These are phyloP conservation scores for Chymomyza costata DNA, from an alignment of 1,140 invertebrate species.

Conservation along the genomic window DNA sequence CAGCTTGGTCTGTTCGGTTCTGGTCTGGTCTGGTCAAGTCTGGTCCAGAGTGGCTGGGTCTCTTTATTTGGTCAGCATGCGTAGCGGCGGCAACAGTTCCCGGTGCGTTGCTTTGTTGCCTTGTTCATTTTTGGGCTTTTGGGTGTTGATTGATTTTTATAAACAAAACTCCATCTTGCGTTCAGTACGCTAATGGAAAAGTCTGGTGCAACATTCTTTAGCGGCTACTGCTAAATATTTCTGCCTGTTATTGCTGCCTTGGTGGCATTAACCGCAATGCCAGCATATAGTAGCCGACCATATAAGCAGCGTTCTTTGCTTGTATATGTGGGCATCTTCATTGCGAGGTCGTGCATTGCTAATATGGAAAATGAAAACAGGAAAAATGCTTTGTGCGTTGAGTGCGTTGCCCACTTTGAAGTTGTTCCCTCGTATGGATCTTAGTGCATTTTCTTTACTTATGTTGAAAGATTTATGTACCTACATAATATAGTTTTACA, in stretches of 20 bases:
- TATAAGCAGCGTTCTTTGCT: slow-evolving; percentile 27
- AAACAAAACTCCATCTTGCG: slow-evolving; percentile 46
- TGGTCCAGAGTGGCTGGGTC: no score
- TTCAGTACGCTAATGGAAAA: slow-evolving; percentile 54
- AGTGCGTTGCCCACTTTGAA: slow-evolving; percentile 32
- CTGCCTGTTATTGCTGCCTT: slow-evolving; percentile 38
- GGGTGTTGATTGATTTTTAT: slow-evolving; percentile 71
- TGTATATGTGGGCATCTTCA: slow-evolving; percentile 21
- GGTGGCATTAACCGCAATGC: slow-evolving; percentile 65
- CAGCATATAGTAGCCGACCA: slow-evolving; percentile 34
- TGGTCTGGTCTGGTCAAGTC: background rate
- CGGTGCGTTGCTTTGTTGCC: slow-evolving; percentile 16
- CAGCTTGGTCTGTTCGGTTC: background rate
- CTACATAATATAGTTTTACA: no score
- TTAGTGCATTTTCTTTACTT: slow-evolving; percentile 3
- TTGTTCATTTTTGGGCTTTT: slow-evolving; percentile 64
- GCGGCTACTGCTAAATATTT: slow-evolving; percentile 23
- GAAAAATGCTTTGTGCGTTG: slow-evolving; percentile 57
- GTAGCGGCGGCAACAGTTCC: slow-evolving; percentile 1
- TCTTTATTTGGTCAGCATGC: slow-evolving; percentile 19
- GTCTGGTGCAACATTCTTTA: slow-evolving; percentile 63
- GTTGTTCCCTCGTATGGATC: slow-evolving; percentile 9
- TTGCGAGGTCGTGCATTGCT: slow-evolving; percentile 57
- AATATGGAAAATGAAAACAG: slow-evolving; percentile 73
- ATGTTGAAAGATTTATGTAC: slow-evolving; percentile 30